These are phyloP conservation scores for Peromyscus californicus DNA, from an alignment of 2,113 vertebrate genomes.

Conservation along the genomic window DNA sequence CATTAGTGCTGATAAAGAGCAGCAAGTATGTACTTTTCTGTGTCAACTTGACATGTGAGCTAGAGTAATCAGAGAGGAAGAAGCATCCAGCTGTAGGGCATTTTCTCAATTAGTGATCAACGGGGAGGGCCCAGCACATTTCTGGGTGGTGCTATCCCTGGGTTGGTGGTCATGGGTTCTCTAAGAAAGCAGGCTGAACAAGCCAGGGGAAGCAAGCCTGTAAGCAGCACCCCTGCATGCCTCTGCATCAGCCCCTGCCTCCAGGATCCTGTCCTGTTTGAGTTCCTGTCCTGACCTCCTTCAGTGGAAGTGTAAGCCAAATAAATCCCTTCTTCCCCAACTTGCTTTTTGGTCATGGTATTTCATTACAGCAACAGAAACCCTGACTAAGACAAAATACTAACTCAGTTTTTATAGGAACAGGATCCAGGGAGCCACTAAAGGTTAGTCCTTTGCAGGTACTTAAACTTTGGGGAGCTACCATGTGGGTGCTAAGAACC, in stretches of 20 bases:
- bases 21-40: background rate
- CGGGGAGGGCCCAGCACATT: background rate
- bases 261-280: background rate
- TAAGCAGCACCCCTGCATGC: background rate
- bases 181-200: background rate
- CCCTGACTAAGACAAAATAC: background rate
- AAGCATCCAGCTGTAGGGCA: background rate
- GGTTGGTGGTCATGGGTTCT: background rate
- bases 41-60: background rate
- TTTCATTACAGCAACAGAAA: background rate
- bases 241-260: background rate
- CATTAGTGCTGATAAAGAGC: background rate
- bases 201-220: background rate
- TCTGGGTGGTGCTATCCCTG: background rate
- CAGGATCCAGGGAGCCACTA: background rate
- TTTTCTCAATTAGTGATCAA: background rate
- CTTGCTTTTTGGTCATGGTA: background rate
- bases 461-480: background rate
- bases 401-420: background rate
- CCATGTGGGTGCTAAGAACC: background rate
- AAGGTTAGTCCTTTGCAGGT: background rate
- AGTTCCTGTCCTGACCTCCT: background rate
- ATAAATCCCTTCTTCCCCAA: background rate
- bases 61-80: background rate
- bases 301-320: background rate